These are phyloP conservation scores for Pteropus rufus DNA, from an alignment of 2,797 vertebrate species.

Conservation along the genomic window DNA sequence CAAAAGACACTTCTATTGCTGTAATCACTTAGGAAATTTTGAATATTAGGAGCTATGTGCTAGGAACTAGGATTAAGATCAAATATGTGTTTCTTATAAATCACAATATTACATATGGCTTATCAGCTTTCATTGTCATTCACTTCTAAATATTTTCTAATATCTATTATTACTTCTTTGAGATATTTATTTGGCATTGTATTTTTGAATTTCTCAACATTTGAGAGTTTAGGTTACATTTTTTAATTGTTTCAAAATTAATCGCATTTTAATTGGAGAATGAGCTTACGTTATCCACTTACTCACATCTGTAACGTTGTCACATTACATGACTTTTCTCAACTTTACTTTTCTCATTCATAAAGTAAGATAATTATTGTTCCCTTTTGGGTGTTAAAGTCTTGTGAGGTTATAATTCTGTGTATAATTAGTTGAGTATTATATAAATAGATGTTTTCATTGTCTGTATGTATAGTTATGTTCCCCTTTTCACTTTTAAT, in stretches of 20 bases:
- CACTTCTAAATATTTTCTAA: background rate
- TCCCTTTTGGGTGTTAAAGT: background rate
- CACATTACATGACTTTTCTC: background rate
- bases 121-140: background rate
- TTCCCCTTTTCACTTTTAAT: background rate
- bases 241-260: slow-evolving; percentile 10
- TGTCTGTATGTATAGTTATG: background rate
- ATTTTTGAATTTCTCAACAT: background rate
- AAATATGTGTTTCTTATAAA: background rate
- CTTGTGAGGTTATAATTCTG: background rate
- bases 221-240: background rate
- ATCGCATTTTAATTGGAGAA: background rate
- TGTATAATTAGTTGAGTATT: background rate
- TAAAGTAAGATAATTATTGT: background rate
- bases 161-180: background rate
- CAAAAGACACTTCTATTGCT: background rate
- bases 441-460: background rate
- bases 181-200: background rate
- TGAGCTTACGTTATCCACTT: background rate
- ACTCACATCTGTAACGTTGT: background rate
- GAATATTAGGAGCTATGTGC: background rate
- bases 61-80: background rate
- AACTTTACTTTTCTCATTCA: background rate
- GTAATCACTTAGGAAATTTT: background rate
- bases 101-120: background rate